A percentile compares a stretch with the other conserved stretches of the same genome.
Conservation (phyloP, 2,888 invertebrate genomes). For the Phania funesta region DNA sequence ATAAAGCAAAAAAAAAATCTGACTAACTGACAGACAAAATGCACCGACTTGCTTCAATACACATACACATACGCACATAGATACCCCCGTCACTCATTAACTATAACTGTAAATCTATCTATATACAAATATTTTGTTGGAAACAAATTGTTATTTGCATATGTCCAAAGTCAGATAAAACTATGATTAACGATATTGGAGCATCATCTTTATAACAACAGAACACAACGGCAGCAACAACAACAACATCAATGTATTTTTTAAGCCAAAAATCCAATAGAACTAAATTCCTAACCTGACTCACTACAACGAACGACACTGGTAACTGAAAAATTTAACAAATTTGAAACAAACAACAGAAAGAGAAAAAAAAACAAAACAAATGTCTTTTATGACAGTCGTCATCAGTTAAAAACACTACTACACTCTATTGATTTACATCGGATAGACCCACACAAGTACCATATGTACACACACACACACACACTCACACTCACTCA, state of each 20-base stretch:
- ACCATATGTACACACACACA: neutral
- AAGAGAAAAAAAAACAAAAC: conserved; percentile 24
- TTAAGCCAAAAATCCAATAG: conserved; percentile 40
- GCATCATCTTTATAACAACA: conserved; percentile 53
- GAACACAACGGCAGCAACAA: conserved; percentile 9
- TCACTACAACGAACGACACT: neutral
- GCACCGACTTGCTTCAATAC: neutral
- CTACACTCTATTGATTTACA: conserved; percentile 54
- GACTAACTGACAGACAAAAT: neutral
- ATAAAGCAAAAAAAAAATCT: neutral
- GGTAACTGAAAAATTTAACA: conserved; percentile 27
- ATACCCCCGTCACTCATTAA: conserved; percentile 17
- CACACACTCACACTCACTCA: neutral
- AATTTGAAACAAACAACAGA: neutral
- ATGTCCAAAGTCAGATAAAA: conserved; percentile 68
- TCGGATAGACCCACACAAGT: neutral
- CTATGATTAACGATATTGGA: conserved; percentile 68
- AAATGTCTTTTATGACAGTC: conserved; percentile 64
- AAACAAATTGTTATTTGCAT: conserved; percentile 68
- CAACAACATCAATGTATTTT: conserved; percentile 4
- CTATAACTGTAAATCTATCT: neutral
- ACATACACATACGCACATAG: neutral
- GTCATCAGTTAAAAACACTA: conserved; percentile 58
- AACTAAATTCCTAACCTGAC: conserved; percentile 15
- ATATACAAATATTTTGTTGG: conserved; percentile 15